Evolutionary conservation across 2,113 vertebrate species (phyloP).

Genomic region (Scalopus aquaticus): DNA sequence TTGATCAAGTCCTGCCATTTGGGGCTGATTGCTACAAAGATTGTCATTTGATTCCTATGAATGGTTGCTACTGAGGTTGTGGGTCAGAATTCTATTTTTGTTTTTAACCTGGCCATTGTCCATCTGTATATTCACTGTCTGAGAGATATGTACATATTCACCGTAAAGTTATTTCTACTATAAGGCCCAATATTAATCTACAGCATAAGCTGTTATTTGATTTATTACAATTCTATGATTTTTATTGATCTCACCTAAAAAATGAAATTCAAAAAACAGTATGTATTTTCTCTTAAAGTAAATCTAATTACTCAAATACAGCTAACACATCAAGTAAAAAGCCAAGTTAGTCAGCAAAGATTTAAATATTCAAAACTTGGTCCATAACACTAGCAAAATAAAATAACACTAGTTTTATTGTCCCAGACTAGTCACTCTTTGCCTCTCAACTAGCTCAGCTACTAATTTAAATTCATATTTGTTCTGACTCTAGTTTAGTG

Average conservation of each 20-base stretch:
- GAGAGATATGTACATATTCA: background rate
- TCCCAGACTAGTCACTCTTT: background rate
- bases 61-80: background rate
- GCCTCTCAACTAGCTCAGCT: background rate
- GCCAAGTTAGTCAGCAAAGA: conserved; percentile 32
- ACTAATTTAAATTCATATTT: background rate
- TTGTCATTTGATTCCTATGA: background rate
- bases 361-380: background rate
- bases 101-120: background rate
- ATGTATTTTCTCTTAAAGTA: conserved; percentile 3
- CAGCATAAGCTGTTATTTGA: background rate
- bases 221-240: background rate
- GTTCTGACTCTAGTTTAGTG: background rate
- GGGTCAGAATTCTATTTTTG: conserved; percentile 39
- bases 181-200: background rate
- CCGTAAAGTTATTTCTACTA: conserved; percentile 5
- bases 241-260: background rate
- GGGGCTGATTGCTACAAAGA: background rate
- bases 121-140: background rate
- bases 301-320: background rate
- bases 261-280: conserved; percentile 1
- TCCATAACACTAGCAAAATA: conserved; percentile 6
- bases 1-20: background rate
- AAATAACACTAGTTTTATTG: background rate
- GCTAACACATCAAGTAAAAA: conserved; percentile 17